Conservation (phyloP, 2,113 vertebrate genomes). For the Puma concolor region DNA sequence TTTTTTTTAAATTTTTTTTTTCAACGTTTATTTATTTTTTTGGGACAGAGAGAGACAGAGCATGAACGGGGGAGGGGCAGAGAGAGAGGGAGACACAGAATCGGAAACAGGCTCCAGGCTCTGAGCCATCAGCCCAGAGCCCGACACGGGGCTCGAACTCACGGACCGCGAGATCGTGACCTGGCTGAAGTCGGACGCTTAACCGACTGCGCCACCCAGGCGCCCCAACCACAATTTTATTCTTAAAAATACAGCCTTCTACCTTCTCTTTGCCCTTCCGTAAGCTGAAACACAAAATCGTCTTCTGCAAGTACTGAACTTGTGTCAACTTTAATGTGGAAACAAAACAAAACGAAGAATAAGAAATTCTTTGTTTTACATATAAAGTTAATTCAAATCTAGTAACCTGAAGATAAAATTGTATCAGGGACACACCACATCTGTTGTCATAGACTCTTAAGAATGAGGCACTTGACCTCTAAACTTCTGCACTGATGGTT, state of each 20-base stretch:
- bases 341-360: not conserved
- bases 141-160: too few species aligned
- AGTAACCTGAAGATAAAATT: conserved; percentile 20
- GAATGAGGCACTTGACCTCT: not conserved
- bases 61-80: too few species aligned
- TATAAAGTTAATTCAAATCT: conserved; percentile 65
- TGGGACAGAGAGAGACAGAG: too few species aligned
- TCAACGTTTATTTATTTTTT: too few species aligned
- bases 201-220: too few species aligned
- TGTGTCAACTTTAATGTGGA: not conserved
- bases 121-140: too few species aligned
- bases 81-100: too few species aligned
- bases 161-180: too few species aligned
- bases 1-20: too few species aligned
- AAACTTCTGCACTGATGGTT: not conserved
- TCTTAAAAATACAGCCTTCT: not conserved
- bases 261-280: not conserved
- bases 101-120: too few species aligned
- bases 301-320: not conserved
- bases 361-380: conserved; percentile 47
- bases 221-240: conserved; percentile 4
- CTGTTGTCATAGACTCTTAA: not conserved
- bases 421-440: not conserved
- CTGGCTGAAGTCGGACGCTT: too few species aligned
- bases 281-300: not conserved